Evolutionary conservation across 2,113 vertebrate species (phyloP).

Genomic region (Aphelocoma coerulescens): DNA sequence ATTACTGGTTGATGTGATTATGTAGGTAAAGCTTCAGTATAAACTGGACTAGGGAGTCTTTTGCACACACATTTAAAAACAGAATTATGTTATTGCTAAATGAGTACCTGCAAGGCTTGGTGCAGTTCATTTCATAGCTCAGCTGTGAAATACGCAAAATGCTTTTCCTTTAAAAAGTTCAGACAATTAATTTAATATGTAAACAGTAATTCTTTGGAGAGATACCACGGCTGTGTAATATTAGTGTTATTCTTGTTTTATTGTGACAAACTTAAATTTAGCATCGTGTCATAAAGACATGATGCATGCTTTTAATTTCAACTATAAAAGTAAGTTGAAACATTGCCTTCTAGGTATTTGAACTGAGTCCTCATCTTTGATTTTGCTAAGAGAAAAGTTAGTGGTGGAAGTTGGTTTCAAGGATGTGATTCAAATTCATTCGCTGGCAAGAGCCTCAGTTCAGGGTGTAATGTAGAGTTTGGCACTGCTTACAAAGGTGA

Average conservation of each 20-base stretch:
- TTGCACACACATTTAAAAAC: background rate
- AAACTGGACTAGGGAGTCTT: background rate
- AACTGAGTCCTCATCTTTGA: background rate
- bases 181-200: background rate
- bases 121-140: background rate
- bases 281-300: background rate
- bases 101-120: background rate
- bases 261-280: slow-evolving; percentile 34
- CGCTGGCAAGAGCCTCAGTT: background rate
- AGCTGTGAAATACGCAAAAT: background rate
- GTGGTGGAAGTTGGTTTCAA: background rate
- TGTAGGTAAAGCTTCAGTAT: background rate
- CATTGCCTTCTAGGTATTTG: background rate
- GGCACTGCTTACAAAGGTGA: background rate
- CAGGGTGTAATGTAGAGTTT: background rate
- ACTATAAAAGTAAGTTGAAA: slow-evolving; percentile 7
- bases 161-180: background rate
- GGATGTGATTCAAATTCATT: background rate
- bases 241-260: background rate
- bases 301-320: slow-evolving; percentile 32
- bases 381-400: background rate
- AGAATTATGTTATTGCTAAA: background rate
- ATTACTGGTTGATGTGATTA: background rate
- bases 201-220: background rate
- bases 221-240: background rate